phyloP scores from a whole-genome alignment of 2,113 vertebrate genomes.

The Noturus placidus region DNA sequence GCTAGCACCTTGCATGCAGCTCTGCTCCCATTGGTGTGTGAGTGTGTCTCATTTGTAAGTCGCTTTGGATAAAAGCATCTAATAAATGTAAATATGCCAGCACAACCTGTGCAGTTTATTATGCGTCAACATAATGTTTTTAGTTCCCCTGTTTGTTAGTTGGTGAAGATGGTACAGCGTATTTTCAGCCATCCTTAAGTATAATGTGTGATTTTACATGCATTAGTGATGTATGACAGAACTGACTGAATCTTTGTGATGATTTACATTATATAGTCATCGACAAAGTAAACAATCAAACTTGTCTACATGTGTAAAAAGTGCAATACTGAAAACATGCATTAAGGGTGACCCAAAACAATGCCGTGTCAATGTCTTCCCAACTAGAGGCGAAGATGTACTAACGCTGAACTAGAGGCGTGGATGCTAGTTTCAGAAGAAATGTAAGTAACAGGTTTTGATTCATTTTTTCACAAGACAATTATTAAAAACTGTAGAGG shows the following conservation, averaged over 20 bases:
- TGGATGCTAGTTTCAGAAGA: background rate
- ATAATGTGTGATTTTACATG: constrained; percentile 3
- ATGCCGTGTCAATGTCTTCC: background rate
- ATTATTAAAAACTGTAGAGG: no score
- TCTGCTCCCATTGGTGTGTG: no score
- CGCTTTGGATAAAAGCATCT: no score
- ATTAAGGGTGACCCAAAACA: background rate
- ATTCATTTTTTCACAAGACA: no score
- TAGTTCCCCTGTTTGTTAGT: background rate
- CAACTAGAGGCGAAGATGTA: background rate
- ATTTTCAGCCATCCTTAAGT: background rate
- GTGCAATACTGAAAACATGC: background rate
- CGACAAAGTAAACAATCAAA: background rate
- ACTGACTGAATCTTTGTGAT: background rate
- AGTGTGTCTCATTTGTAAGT: no score
- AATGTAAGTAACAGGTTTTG: background rate
- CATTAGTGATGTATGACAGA: background rate
- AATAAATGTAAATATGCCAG: no score
- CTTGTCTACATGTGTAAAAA: background rate
- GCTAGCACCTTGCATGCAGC: no score
- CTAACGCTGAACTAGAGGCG: background rate
- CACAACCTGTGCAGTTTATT: background rate
- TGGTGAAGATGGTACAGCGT: background rate
- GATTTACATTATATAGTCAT: background rate
- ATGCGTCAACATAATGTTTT: no score